Base-by-base conservation (phyloP, 2,113 vertebrate species). In the Phylloscopus trochilus region DNA sequence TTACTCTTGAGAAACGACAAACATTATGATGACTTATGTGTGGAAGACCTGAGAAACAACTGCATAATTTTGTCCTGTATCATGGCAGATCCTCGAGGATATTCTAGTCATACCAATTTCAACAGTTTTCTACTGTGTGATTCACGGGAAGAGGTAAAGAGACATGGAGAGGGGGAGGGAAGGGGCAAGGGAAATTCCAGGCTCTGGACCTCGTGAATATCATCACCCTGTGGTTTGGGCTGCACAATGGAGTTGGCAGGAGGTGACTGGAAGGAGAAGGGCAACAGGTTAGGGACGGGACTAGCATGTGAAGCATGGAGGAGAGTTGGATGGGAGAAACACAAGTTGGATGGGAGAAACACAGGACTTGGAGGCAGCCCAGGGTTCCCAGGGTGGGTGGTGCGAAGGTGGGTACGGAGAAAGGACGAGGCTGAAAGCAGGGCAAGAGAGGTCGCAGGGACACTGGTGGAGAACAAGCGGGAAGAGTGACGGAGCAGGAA, bases 381-480 rank as follows among this genome's bases (percentile, higher is more conserved):
- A 10, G 15, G 28, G 22, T 35, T 16, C 23, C 24, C n/a, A 6
- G 16, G 19, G 26, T 26, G n/a, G 7, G 15, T 24, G 18, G 6
- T 44, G 33, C 2, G 26, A 41, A 75, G 37, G 19, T 15, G 20
- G 5, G 6, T 35, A 19, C 5, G 3, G 27, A 55, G 31, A 17
- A 13, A 9, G 41, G 59, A 56, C 0, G 2, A 1, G 13, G n/a
- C 19, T 35, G 49, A 13, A 23, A 41, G 37, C 46, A 6, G 27
- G 16, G 9, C 14, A 30, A 12, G 37, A 55, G 27, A 21, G 5
- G 31, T 85, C 2, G 3, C 27, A 15, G 20, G 31, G 24, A 67
- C 41, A 19, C 31, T 20, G 13, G 1, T 1, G n/a, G 44, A 28
- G 24, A 9, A 9, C 46, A 24, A 14, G n/a, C 0, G n/a, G 33